Evolutionary conservation across 2,888 invertebrate genomes (phyloP).

Genomic region (Mellilla xanthometata): DNA sequence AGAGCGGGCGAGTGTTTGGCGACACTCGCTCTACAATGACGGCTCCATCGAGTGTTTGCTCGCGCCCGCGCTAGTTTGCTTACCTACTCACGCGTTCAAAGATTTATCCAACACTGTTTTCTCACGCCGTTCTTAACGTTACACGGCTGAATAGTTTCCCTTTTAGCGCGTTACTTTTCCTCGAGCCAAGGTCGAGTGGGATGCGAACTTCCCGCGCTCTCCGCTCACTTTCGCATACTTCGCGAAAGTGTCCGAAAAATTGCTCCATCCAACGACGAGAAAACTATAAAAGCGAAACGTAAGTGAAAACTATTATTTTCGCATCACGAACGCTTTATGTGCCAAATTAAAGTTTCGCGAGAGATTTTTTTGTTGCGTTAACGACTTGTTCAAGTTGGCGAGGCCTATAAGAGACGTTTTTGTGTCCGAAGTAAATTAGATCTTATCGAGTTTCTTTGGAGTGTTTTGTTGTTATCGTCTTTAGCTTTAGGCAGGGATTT

Average conservation of each 20-base stretch:
- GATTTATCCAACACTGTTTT: slow-evolving; percentile 49
- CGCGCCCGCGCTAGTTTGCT: slow-evolving; percentile 45
- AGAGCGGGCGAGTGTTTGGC: slow-evolving; percentile 53
- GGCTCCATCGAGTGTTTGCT: slow-evolving; percentile 50
- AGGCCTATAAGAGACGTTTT: slow-evolving; percentile 43
- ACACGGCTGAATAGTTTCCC: slow-evolving; percentile 23
- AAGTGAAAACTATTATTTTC: slow-evolving; percentile 48
- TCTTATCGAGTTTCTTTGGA: slow-evolving; percentile 35
- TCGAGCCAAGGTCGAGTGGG: slow-evolving; percentile 24
- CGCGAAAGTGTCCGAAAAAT: slow-evolving; percentile 34
- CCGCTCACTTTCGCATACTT: slow-evolving; percentile 18
- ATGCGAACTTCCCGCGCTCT: slow-evolving; percentile 16
- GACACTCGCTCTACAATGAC: slow-evolving; percentile 58
- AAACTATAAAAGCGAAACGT: slow-evolving; percentile 41
- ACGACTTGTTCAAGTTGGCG: slow-evolving; percentile 46
- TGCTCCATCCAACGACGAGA: slow-evolving; percentile 31
- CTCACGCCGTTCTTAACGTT: slow-evolving; percentile 21
- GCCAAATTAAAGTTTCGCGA: slow-evolving; percentile 46
- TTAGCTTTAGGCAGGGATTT: slow-evolving; percentile 27
- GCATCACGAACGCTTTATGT: slow-evolving; percentile 44
- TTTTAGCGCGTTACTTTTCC: slow-evolving; percentile 23
- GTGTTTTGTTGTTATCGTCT: slow-evolving; percentile 38
- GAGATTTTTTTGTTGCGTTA: slow-evolving; percentile 45
- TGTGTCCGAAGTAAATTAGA: slow-evolving; percentile 45
- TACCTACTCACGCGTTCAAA: slow-evolving; percentile 47